Percentiles rank a stretch among this genome's conserved stretches.
These are phyloP conservation scores for Latrodectus hesperus DNA, from an alignment of 2,888 invertebrate species.

Conservation along the genomic window DNA sequence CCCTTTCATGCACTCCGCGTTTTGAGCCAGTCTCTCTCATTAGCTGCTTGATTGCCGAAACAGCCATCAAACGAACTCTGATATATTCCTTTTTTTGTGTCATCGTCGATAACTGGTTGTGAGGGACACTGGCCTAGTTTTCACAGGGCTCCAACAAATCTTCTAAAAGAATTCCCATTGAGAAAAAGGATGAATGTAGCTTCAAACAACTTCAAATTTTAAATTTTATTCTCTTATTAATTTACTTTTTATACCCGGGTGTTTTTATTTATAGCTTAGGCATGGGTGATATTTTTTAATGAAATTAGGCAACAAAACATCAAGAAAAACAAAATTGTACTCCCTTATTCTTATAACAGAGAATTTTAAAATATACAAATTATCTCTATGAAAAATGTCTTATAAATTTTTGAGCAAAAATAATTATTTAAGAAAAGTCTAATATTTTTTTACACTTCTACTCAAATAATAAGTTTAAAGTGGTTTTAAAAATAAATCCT, in stretches of 20 bases:
- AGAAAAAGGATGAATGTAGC: not conserved
- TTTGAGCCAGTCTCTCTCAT: constrained; percentile 51
- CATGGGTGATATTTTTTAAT: not conserved
- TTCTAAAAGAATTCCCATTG: not conserved
- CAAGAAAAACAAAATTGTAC: too few species aligned
- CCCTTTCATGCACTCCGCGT: constrained; percentile 46
- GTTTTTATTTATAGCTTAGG: too few species aligned
- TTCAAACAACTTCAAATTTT: not conserved
- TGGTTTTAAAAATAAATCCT: too few species aligned
- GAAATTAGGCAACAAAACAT: not conserved
- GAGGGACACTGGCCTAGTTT: constrained; percentile 7
- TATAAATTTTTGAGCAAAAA: too few species aligned
- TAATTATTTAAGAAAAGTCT: too few species aligned
- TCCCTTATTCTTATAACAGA: too few species aligned
- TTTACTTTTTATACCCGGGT: not conserved
- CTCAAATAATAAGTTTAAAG: too few species aligned
- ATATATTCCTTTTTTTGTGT: constrained; percentile 26
- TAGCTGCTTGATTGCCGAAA: constrained; percentile 66
- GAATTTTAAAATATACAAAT: too few species aligned
- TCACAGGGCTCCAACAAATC: not conserved
- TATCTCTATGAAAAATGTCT: too few species aligned
- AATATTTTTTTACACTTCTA: too few species aligned
- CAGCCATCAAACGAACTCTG: constrained; percentile 60
- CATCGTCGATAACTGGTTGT: not conserved
- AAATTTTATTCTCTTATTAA: not conserved